phyloP scores from a whole-genome alignment of 2,888 invertebrate genomes.

The Plutella xylostella region DNA sequence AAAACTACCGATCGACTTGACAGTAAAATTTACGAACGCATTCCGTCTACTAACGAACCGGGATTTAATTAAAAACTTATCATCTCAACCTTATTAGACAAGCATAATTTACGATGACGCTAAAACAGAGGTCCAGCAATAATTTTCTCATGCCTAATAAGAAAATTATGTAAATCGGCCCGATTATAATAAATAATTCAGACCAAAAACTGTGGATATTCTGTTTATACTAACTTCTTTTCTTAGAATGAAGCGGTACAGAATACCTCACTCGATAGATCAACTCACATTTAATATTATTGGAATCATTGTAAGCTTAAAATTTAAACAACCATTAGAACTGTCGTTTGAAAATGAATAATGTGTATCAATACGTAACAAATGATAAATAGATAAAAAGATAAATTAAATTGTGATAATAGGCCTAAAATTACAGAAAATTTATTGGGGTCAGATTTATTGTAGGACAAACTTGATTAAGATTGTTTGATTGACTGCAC shows the following conservation, averaged over 20 bases:
- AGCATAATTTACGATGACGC: constrained; percentile 55
- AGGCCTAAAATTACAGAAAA: constrained; percentile 27
- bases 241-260: not conserved
- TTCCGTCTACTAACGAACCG: constrained; percentile 42
- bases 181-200: constrained; percentile 63
- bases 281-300: constrained; percentile 21
- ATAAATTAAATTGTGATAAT: constrained; percentile 29
- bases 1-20: constrained; percentile 29
- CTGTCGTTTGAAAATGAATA: constrained; percentile 14
- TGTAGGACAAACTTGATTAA: too few relatives aligned
- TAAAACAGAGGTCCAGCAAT: constrained; percentile 51
- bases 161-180: constrained; percentile 61
- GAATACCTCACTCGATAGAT: constrained; percentile 22
- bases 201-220: constrained; percentile 25
- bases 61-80: constrained; percentile 59
- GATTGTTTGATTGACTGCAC: too few relatives aligned
- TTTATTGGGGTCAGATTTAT: constrained; percentile 35
- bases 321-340: constrained; percentile 7
- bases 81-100: constrained; percentile 33
- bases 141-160: constrained; percentile 59
- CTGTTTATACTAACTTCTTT: not conserved
- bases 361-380: constrained; percentile 12
- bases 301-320: constrained; percentile 16
- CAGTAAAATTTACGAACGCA: constrained; percentile 27
- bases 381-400: constrained; percentile 18